Percentiles rank a stretch among this genome's conserved stretches.
phyloP scores from a whole-genome alignment of 2,888 invertebrate species.

The Harpalus rubripes region DNA sequence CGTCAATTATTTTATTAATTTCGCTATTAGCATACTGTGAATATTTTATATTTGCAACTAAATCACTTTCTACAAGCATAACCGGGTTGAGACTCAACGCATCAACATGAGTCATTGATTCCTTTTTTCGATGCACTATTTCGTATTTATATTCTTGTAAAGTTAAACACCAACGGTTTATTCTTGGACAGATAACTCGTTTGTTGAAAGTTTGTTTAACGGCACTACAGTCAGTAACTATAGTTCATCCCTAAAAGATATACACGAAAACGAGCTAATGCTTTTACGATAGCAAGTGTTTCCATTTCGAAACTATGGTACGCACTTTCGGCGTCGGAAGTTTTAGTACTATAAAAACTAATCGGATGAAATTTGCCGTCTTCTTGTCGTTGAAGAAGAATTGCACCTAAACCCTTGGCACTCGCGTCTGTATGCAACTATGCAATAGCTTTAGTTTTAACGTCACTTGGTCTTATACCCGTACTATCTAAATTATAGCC shows the following conservation, averaged over 20 bases:
- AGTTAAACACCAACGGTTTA: neutral
- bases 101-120: no score
- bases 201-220: neutral
- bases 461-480: no score
- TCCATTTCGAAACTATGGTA: no score
- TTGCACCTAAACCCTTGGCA: slow-evolving; percentile 68
- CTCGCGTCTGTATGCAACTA: no score
- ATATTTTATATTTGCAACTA: no score
- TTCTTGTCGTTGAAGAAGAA: slow-evolving; percentile 68
- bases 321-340: slow-evolving; percentile 1
- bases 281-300: slow-evolving; percentile 51
- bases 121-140: neutral
- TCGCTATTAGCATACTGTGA: no score
- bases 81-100: neutral
- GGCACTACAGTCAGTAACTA: neutral
- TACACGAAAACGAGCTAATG: neutral
- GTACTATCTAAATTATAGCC: no score
- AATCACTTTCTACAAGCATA: no score
- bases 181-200: no score
- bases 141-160: neutral
- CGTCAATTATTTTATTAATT: no score
- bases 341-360: slow-evolving; percentile 46
- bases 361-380: slow-evolving; percentile 65
- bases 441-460: no score
- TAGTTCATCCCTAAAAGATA: neutral